Percentiles rank a stretch among this genome's conserved stretches.
phyloP scores from a whole-genome alignment of 2,888 invertebrate genomes.

The Anarsia innoxiella region DNA sequence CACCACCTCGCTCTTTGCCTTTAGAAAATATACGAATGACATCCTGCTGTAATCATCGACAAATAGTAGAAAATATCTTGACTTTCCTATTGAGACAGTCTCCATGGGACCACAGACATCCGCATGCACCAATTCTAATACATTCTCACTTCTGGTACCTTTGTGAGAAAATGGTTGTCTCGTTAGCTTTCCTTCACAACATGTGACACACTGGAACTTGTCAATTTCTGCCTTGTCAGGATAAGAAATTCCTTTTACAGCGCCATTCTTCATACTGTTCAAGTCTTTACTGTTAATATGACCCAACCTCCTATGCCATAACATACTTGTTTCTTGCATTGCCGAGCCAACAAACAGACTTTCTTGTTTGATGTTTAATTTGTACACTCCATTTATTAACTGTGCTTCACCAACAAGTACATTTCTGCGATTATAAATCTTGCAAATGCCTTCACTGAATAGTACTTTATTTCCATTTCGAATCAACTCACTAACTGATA shows the following conservation, averaged over 20 bases:
- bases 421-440: slow-evolving; percentile 12
- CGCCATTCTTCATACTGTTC: slow-evolving; percentile 19
- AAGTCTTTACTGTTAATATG: slow-evolving; percentile 18
- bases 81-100: slow-evolving; percentile 19
- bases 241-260: slow-evolving; percentile 16
- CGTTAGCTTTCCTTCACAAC: slow-evolving; percentile 25
- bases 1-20: slow-evolving; percentile 24
- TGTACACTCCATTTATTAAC: slow-evolving; percentile 19
- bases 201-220: slow-evolving; percentile 16
- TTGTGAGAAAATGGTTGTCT: slow-evolving; percentile 22
- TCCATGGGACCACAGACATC: slow-evolving; percentile 28
- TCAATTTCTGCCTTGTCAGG: slow-evolving; percentile 10
- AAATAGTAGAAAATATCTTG: slow-evolving; percentile 26
- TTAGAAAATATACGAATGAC: slow-evolving; percentile 27
- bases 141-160: slow-evolving; percentile 16
- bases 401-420: slow-evolving; percentile 13
- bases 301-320: slow-evolving; percentile 13
- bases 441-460: slow-evolving; percentile 13
- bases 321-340: neutral
- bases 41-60: slow-evolving; percentile 27
- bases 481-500: slow-evolving; percentile 21
- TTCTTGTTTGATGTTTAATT: neutral
- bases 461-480: slow-evolving; percentile 19
- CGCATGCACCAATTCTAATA: slow-evolving; percentile 24
- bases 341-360: neutral